phyloP scores from a whole-genome alignment of 2,888 invertebrate species.

The Fragum sueziense region DNA sequence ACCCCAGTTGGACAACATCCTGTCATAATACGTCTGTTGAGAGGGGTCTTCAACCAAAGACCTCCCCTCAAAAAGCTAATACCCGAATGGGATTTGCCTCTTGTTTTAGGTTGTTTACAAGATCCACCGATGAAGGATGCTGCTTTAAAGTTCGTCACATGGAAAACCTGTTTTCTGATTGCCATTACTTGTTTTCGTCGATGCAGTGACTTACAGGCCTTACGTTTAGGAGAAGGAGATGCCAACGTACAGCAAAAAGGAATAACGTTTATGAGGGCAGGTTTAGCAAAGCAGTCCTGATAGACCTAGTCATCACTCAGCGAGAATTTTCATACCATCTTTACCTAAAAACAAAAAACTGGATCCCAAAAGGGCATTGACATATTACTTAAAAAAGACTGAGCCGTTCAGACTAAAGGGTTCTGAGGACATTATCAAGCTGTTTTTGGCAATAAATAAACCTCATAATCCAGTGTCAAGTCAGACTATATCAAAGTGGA shows the following conservation, averaged over 20 bases:
- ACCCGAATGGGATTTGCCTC: slow-evolving; percentile 34
- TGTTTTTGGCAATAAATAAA: slow-evolving; percentile 30
- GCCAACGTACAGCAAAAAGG: slow-evolving; percentile 1
- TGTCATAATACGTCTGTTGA: slow-evolving; percentile 22
- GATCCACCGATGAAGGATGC: slow-evolving; percentile 14
- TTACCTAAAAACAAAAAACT: slow-evolving; percentile 23
- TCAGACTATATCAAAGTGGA: slow-evolving; percentile 31
- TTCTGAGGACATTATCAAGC: slow-evolving; percentile 2
- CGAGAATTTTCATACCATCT: slow-evolving; percentile 19
- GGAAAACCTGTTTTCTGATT: slow-evolving; percentile 14
- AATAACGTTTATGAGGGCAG: too few relatives aligned
- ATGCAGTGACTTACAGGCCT: slow-evolving; percentile 12
- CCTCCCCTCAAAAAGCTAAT: slow-evolving; percentile 25
- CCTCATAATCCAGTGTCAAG: slow-evolving; percentile 30
- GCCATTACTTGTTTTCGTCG: slow-evolving; percentile 17
- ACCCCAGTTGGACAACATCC: slow-evolving; percentile 24
- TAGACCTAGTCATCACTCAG: neutral
- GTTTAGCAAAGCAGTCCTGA: neutral
- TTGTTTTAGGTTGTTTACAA: slow-evolving; percentile 16
- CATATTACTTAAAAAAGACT: slow-evolving; percentile 29
- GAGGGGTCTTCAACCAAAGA: slow-evolving; percentile 31
- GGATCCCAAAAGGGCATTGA: slow-evolving; percentile 23
- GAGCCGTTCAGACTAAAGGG: neutral
- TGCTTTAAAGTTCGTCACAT: slow-evolving; percentile 21
- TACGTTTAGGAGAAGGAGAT: slow-evolving; percentile 11